Percentiles rank a stretch among this genome's conserved stretches.
These are phyloP conservation scores for Drosophila recens DNA, from an alignment of 2,888 invertebrate genomes.

Conservation along the genomic window DNA sequence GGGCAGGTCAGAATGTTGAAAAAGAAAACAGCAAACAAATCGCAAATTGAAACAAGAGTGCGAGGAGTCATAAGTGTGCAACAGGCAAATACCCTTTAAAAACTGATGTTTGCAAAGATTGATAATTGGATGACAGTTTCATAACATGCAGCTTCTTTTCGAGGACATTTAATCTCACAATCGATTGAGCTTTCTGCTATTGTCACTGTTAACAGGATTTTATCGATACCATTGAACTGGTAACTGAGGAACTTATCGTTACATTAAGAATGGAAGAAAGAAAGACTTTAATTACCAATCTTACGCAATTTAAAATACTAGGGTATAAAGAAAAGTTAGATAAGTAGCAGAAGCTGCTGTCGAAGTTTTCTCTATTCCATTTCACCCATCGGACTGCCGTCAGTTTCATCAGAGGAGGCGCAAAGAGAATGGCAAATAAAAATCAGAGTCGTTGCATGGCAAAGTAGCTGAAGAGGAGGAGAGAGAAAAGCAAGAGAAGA, in stretches of 20 bases:
- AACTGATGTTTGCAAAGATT: neutral
- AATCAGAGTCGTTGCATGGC: slow-evolving; percentile 55
- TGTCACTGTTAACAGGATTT: neutral
- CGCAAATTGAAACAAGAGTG: slow-evolving; percentile 69
- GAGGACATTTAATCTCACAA: no score
- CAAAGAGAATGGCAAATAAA: slow-evolving; percentile 72
- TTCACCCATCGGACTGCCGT: slow-evolving; percentile 1
- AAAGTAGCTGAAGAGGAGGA: neutral
- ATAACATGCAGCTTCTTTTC: no score
- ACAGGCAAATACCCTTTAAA: slow-evolving; percentile 1
- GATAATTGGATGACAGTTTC: no score
- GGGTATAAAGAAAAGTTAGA: slow-evolving; percentile 30
- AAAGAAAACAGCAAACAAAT: slow-evolving; percentile 54
- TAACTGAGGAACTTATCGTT: neutral
- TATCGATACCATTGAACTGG: neutral
- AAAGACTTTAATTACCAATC: neutral
- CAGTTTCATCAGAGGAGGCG: slow-evolving; percentile 25
- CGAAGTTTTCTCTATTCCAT: neutral
- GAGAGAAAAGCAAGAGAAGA: slow-evolving; percentile 2
- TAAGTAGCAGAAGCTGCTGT: slow-evolving; percentile 48
- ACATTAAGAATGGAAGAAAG: neutral
- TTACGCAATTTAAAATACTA: neutral
- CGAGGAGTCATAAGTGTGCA: neutral
- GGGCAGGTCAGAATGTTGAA: slow-evolving; percentile 25
- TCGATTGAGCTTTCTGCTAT: no score